Conservation (phyloP, 1,140 invertebrate species). For the Pseudomyrmex concolor region DNA sequence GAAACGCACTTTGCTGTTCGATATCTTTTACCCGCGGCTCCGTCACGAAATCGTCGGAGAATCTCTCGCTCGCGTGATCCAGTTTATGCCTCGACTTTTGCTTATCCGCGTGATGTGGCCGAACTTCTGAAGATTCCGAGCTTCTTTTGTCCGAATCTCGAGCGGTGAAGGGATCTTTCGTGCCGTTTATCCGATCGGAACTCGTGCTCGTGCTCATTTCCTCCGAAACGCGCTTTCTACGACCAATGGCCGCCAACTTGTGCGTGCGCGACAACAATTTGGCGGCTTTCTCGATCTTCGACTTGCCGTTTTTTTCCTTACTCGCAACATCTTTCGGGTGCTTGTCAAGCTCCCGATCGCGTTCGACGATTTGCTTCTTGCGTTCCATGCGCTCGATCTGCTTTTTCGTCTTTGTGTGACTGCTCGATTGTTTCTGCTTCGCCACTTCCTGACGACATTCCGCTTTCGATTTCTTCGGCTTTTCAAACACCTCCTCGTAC, state of each 20-base stretch:
- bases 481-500: conserved; percentile 75
- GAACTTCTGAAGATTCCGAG: conserved; percentile 14
- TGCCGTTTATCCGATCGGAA: conserved; percentile 46
- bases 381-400: conserved; percentile 66
- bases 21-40: background rate
- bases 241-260: conserved; percentile 33
- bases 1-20: background rate
- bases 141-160: conserved; percentile 48
- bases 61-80: conserved; percentile 22
- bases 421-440: conserved; percentile 71
- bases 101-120: background rate
- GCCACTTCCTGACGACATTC: conserved; percentile 59
- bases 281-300: conserved; percentile 42
- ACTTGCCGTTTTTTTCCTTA: conserved; percentile 59
- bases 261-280: conserved; percentile 20
- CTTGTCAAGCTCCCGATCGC: conserved; percentile 52
- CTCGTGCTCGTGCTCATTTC: conserved; percentile 55
- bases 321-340: conserved; percentile 61
- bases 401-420: conserved; percentile 64
- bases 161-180: background rate
- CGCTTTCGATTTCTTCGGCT: conserved; percentile 51
- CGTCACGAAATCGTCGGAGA: conserved; percentile 65
- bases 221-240: conserved; percentile 43
- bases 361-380: conserved; percentile 58
- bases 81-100: background rate